Conservation (phyloP, 2,113 vertebrate species). For the pig (Sus scrofa) region DNA sequence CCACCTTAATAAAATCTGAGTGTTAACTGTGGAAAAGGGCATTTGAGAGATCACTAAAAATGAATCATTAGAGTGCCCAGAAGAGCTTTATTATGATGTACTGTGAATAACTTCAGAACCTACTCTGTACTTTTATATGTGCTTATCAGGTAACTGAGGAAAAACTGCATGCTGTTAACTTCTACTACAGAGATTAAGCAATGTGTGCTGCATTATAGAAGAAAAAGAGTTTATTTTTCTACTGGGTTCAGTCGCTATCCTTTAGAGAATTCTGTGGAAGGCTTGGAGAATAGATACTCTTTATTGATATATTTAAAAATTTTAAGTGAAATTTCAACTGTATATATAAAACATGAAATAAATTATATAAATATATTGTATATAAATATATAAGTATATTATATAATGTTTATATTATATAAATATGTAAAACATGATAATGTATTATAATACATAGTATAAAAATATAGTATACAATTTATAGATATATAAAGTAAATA, state of each 20-base stretch:
- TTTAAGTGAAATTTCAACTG: neutral
- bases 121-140: conserved; percentile 74
- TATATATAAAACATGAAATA: neutral
- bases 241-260: neutral
- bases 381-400: too few relatives aligned
- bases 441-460: too few relatives aligned
- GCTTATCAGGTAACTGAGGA: conserved; percentile 77
- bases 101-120: conserved; percentile 85
- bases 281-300: conserved; percentile 49
- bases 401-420: too few relatives aligned
- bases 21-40: conserved; percentile 90
- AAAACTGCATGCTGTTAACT: conserved; percentile 79
- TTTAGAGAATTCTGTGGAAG: conserved; percentile 62
- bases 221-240: conserved; percentile 66
- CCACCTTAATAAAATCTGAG: conserved; percentile 90
- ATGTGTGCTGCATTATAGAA: conserved; percentile 75
- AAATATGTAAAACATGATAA: too few relatives aligned
- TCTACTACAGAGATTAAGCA: conserved; percentile 75
- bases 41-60: conserved; percentile 90
- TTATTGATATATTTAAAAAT: conserved; percentile 46
- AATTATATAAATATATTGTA: too few relatives aligned
- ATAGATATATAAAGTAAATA: too few relatives aligned
- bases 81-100: conserved; percentile 89
- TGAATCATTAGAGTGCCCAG: conserved; percentile 89
- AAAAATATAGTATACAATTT: too few relatives aligned